A percentile compares a stretch with the other conserved stretches of the same genome.
Evolutionary conservation across 2,113 vertebrate genomes (phyloP).

Genomic region (Pelusios castaneus): DNA sequence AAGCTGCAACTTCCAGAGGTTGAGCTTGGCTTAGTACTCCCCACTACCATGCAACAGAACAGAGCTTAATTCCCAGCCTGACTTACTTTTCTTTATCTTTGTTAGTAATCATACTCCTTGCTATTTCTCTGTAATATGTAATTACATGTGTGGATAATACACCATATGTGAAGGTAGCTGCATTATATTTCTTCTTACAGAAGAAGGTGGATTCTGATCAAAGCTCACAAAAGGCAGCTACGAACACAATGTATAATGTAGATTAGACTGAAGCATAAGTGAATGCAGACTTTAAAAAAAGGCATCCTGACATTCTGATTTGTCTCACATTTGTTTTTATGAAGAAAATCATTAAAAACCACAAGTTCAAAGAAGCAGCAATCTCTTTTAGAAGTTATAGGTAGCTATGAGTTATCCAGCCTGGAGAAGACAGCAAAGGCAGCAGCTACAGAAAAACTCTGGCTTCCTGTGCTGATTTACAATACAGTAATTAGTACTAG

Average conservation of each 20-base stretch:
- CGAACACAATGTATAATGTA: background rate
- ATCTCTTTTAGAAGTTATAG: background rate
- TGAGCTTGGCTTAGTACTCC: constrained; percentile 24
- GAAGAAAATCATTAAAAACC: background rate
- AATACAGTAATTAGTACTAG: background rate
- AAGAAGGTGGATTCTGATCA: background rate
- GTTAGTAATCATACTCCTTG: background rate
- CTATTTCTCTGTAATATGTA: background rate
- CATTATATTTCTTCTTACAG: background rate
- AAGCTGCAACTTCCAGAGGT: constrained; percentile 32
- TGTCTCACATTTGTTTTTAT: no score
- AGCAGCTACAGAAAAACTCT: background rate
- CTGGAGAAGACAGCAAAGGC: background rate
- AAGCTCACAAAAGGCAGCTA: background rate
- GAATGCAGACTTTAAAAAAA: background rate
- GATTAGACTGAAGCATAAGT: background rate
- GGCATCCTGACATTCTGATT: background rate
- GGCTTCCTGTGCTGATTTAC: background rate
- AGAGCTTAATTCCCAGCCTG: background rate
- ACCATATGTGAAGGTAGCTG: background rate
- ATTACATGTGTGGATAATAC: background rate
- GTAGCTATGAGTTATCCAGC: background rate
- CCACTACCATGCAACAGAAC: background rate
- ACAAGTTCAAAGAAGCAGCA: background rate
- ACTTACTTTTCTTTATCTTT: background rate